Conservation (phyloP, 2,888 invertebrate genomes). For the Hesperia comma region DNA sequence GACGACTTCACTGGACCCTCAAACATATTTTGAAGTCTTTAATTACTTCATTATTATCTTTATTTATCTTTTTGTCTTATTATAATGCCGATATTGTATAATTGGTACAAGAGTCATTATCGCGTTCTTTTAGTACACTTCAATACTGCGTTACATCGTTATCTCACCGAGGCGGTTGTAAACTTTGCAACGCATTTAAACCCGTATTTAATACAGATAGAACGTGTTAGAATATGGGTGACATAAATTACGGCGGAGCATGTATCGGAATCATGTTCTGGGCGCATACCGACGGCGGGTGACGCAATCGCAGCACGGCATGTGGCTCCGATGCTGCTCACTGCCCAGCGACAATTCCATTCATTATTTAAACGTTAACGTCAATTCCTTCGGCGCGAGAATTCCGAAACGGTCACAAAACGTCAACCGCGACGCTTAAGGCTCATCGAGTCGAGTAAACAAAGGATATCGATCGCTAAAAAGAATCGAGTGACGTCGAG, state of each 20-base stretch:
- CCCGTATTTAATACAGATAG: conserved; percentile 36
- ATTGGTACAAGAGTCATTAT: not conserved
- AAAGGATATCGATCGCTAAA: conserved; percentile 61
- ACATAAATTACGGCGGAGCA: conserved; percentile 38
- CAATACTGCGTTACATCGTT: conserved; percentile 14
- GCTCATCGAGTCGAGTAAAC: conserved; percentile 58
- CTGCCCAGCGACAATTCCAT: conserved; percentile 43
- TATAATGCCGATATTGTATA: too few species aligned
- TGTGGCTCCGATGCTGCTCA: conserved; percentile 16
- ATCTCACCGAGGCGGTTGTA: conserved; percentile 24
- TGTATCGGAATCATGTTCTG: conserved; percentile 31
- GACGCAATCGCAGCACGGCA: conserved; percentile 16
- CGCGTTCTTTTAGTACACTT: not conserved
- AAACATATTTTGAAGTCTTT: too few species aligned
- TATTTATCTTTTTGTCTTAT: too few species aligned
- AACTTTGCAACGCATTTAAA: conserved; percentile 35
- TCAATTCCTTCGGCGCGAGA: conserved; percentile 36
- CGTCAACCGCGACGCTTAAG: conserved; percentile 46
- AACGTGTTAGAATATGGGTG: conserved; percentile 36
- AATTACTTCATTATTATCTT: too few species aligned
- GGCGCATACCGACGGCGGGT: conserved; percentile 3
- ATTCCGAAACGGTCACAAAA: conserved; percentile 46
- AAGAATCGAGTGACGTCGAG: conserved; percentile 46
- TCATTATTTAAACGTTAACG: conserved; percentile 42
- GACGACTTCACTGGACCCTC: too few species aligned